Evolutionary conservation across 2,113 vertebrate species (phyloP).

Genomic region (Ellobius talpinus): DNA sequence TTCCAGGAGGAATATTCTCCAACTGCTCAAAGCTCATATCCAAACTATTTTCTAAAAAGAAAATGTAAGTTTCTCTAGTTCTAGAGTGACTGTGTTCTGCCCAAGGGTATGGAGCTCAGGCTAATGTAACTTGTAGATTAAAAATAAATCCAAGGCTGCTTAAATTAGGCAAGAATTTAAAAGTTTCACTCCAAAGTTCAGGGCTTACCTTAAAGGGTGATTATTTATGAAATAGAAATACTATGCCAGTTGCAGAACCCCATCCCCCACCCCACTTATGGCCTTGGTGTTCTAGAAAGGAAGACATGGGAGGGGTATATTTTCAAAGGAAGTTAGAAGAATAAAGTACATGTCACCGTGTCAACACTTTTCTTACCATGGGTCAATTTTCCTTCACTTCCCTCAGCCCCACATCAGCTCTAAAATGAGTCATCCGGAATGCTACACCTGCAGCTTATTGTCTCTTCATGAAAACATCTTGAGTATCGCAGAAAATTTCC

Average conservation of each 20-base stretch:
- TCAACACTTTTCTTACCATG: background rate
- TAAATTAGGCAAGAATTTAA: background rate
- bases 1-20: conserved; percentile 56
- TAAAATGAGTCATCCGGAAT: conserved; percentile 27
- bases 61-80: conserved; percentile 14
- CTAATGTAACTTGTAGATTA: conserved; percentile 14
- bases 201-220: background rate
- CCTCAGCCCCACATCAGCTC: background rate
- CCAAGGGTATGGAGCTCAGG: background rate
- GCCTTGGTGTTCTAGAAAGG: background rate
- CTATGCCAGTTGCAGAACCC: background rate
- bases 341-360: conserved; percentile 1
- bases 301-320: background rate
- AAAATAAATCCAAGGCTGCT: conserved; percentile 21
- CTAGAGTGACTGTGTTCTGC: background rate
- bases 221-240: conserved; percentile 20
- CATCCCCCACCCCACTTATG: background rate
- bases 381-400: background rate
- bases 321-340: background rate
- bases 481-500: background rate
- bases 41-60: background rate
- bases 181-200: background rate
- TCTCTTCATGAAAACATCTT: background rate
- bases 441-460: background rate
- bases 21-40: background rate